Base-by-base conservation (phyloP, 2,888 invertebrate species). In the Cosmia trapezina region DNA sequence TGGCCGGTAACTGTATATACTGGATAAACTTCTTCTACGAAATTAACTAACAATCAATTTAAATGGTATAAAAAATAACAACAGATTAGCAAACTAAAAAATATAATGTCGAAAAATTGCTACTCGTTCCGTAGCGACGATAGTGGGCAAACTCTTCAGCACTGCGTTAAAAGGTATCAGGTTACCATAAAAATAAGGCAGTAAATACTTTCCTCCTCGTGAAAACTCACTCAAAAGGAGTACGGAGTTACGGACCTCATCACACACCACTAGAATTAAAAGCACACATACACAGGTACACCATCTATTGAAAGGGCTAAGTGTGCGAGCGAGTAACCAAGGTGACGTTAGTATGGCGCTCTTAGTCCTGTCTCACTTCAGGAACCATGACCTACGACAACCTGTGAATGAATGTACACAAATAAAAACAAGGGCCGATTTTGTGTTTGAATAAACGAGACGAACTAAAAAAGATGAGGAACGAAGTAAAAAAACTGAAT, bases 301-400 rank as follows among this genome's bases (percentile, higher is more conserved):
- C 22, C 0, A 5, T 9, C 17, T 37, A 37, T 28, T 45, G 45
- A 65, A 17, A 37, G 22, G n/a, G 11, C 22, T 47, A 22, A 4
- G 45, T 1, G 57, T 19, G 28, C 4, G 45, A 62, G 37, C 14
- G 49, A 62, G 75, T 28, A 33, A 43, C 1, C 28, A 47, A 12
- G 2, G 7, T 49, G 51, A 6, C 17, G 17, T n/a, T 37, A 22
- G 22, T 41, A 33, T 17, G 4, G 33, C n/a, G 17, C 45, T 66
- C 11, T 43, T n/a, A 33, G 2, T 33, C 4, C 19, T n/a, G 28
- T 70, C 70, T 61, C 54, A n/a, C 54, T 76, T 57, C 47, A 28
- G 6, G 7, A 53, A 62, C 45, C 62, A 33, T 76, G 49, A 76
- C 62, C 75, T 70, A 77, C 4, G n/a, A 41, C n/a, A 62, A 47